These are phyloP conservation scores for Harpalus rufipes DNA, from an alignment of 2,888 invertebrate genomes.

Conservation along the genomic window DNA sequence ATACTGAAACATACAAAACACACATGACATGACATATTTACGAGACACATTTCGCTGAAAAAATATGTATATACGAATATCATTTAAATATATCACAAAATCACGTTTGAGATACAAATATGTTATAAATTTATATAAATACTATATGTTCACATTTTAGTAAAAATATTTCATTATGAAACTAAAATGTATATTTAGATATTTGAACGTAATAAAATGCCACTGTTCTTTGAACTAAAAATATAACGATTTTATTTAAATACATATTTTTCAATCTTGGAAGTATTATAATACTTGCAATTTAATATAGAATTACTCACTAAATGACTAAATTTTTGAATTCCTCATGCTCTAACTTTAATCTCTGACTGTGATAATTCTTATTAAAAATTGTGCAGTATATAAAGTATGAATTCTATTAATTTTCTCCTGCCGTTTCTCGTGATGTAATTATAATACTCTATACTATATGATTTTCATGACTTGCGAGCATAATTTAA, in stretches of 20 bases:
- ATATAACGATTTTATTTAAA: not conserved
- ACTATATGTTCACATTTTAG: not conserved
- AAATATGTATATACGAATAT: constrained; percentile 42
- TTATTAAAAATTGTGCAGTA: constrained; percentile 5
- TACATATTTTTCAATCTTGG: not conserved
- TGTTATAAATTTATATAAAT: constrained; percentile 44
- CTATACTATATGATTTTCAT: no score
- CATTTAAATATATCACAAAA: constrained; percentile 50
- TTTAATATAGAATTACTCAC: not conserved
- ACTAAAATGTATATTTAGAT: not conserved
- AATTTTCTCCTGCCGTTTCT: no score
- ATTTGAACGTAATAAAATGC: constrained; percentile 20
- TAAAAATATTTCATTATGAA: constrained; percentile 6
- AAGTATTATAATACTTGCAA: constrained; percentile 4
- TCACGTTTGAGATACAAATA: constrained; percentile 39
- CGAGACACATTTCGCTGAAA: constrained; percentile 24
- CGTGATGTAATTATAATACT: no score
- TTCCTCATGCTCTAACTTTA: constrained; percentile 12
- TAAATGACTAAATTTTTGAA: constrained; percentile 1
- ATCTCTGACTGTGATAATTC: constrained; percentile 1
- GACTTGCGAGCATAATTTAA: no score
- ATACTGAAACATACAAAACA: constrained; percentile 18
- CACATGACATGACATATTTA: constrained; percentile 17
- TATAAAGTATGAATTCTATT: no score
- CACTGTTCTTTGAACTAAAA: constrained; percentile 24